Evolutionary conservation across 2,113 vertebrate species (phyloP).

Genomic region (Anarhynchus alexandrinus): DNA sequence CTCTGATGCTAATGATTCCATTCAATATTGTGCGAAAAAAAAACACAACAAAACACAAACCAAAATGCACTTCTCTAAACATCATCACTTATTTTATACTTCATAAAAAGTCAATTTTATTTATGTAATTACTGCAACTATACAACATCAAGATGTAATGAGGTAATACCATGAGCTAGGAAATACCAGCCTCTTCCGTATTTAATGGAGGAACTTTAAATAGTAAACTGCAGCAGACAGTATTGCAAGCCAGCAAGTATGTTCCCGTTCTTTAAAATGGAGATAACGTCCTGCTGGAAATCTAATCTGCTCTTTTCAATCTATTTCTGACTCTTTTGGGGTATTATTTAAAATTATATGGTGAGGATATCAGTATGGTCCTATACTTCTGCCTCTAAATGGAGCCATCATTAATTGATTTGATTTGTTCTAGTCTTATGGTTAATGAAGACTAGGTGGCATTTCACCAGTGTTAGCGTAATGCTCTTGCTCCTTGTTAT

Average conservation of each 20-base stretch:
- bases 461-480: not conserved
- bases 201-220: not conserved
- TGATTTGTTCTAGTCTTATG: slow-evolving; percentile 5
- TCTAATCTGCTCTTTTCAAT: not conserved
- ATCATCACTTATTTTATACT: not conserved
- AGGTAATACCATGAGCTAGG: not conserved
- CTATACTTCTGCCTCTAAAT: not conserved
- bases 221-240: not conserved
- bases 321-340: not conserved
- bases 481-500: not conserved
- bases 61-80: not conserved
- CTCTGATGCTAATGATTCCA: not conserved
- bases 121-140: not conserved
- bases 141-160: not conserved
- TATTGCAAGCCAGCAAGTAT: not conserved
- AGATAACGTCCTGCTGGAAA: not conserved
- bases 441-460: slow-evolving; percentile 17
- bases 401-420: not conserved
- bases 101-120: slow-evolving; percentile 2
- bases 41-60: not conserved
- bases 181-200: not conserved
- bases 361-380: not conserved
- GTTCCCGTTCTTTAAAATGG: not conserved
- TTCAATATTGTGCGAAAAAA: not conserved
- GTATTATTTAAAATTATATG: not conserved